phyloP scores from a whole-genome alignment of 2,888 invertebrate species.

The Tetrapedia diversipes region DNA sequence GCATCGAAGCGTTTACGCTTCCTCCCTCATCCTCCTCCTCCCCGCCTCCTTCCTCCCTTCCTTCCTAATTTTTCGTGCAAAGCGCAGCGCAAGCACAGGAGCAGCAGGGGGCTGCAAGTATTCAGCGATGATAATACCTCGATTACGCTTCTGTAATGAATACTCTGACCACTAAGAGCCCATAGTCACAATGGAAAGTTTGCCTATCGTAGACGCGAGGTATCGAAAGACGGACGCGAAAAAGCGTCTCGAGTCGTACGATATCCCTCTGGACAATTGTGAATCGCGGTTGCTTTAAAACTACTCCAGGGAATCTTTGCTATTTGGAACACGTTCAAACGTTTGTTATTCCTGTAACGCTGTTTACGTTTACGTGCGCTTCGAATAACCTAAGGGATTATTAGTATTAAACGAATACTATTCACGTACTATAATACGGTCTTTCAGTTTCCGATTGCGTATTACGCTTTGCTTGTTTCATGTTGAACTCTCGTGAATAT shows the following conservation, averaged over 20 bases:
- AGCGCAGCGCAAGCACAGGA: conserved; percentile 33
- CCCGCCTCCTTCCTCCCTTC: conserved; percentile 28
- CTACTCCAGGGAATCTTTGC: conserved; percentile 23
- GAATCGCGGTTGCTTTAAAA: conserved; percentile 17
- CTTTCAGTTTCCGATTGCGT: too few relatives aligned
- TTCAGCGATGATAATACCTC: conserved; percentile 53
- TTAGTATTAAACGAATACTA: background rate
- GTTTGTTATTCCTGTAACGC: background rate
- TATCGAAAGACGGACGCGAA: conserved; percentile 47
- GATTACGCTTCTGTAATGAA: conserved; percentile 45
- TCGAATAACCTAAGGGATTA: background rate
- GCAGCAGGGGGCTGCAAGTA: conserved; percentile 35
- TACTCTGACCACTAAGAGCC: conserved; percentile 27
- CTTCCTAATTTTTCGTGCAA: conserved; percentile 61
- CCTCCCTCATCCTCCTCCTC: background rate
- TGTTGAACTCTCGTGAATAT: too few relatives aligned
- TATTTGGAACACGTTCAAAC: conserved; percentile 12
- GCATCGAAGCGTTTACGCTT: conserved; percentile 25
- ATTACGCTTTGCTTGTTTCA: too few relatives aligned
- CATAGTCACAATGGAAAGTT: conserved; percentile 51
- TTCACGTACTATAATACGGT: too few relatives aligned
- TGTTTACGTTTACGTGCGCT: conserved; percentile 2
- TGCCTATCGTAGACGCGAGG: conserved; percentile 40
- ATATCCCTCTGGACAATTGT: conserved; percentile 44
- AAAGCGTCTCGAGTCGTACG: conserved; percentile 1